phyloP scores from a whole-genome alignment of 92 coral and sea anemone species.

The Phenganax stokvisi region DNA sequence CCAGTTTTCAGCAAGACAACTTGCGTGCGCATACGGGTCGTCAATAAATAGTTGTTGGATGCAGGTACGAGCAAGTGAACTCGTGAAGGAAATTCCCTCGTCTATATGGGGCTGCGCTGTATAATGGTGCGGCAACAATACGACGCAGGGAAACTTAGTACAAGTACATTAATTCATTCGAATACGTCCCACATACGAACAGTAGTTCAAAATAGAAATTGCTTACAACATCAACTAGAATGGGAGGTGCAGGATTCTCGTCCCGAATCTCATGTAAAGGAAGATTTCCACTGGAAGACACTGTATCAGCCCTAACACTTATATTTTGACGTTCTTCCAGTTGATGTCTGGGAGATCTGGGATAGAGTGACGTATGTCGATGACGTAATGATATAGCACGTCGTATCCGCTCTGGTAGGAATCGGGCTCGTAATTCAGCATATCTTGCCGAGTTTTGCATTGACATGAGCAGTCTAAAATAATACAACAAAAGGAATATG shows the following conservation, averaged over 20 bases:
- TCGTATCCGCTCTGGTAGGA: slow-evolving; percentile 18
- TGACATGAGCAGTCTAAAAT: not conserved
- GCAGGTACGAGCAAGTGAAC: too few species aligned
- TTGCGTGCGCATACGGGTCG: too few species aligned
- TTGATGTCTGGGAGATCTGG: slow-evolving; percentile 21
- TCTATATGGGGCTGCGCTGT: too few species aligned
- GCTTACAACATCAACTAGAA: slow-evolving; percentile 31
- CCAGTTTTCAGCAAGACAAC: too few species aligned
- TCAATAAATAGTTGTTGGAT: too few species aligned
- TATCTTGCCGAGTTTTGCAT: not conserved
- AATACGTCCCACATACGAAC: not conserved
- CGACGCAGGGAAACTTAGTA: too few species aligned
- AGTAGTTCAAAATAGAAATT: not conserved
- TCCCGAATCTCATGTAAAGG: not conserved
- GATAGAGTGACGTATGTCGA: not conserved
- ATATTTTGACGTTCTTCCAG: slow-evolving; percentile 6
- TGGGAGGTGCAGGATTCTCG: slow-evolving; percentile 4
- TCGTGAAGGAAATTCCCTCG: too few species aligned
- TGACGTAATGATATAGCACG: slow-evolving; percentile 38
- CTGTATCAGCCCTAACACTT: not conserved
- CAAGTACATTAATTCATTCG: not conserved
- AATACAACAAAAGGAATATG: not conserved
- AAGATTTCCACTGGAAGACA: not conserved
- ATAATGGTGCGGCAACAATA: too few species aligned
- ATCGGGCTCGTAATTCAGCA: slow-evolving; percentile 23